Percentiles rank a stretch among this genome's conserved stretches.
Conservation (phyloP, 2,113 vertebrate species). For the Nicator chloris region DNA sequence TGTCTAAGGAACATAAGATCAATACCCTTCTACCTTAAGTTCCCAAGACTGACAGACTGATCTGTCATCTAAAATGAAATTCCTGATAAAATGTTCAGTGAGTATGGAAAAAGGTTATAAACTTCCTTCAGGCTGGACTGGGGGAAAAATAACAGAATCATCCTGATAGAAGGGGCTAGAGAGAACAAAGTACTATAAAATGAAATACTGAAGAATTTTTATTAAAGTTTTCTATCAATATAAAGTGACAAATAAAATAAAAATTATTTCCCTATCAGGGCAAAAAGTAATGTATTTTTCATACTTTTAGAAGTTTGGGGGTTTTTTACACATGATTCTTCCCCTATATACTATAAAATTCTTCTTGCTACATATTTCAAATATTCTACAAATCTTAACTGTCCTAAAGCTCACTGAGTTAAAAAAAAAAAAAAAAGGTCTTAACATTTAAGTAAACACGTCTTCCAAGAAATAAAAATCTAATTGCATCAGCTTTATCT, state of each 20-base stretch:
- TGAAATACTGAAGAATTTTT: neutral
- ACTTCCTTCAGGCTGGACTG: neutral
- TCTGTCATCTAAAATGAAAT: neutral
- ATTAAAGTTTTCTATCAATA: neutral
- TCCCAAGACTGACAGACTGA: neutral
- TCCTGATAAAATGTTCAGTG: neutral
- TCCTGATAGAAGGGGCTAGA: neutral
- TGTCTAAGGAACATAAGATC: neutral
- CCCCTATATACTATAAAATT: neutral
- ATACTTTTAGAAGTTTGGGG: neutral
- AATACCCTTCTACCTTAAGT: neutral
- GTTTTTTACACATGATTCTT: neutral
- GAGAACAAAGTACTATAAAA: neutral
- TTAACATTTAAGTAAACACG: neutral
- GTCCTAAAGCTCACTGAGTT: neutral
- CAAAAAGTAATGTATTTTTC: neutral
- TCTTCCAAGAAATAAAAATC: neutral
- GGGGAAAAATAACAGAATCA: neutral
- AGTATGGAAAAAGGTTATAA: neutral
- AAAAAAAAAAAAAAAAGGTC: neutral
- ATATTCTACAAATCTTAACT: neutral
- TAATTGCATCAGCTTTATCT: neutral
- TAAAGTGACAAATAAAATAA: neutral
- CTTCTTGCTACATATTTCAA: neutral
- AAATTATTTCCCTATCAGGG: neutral